Conservation (phyloP, 2,888 invertebrate genomes). For the Athrips mouffetella region DNA sequence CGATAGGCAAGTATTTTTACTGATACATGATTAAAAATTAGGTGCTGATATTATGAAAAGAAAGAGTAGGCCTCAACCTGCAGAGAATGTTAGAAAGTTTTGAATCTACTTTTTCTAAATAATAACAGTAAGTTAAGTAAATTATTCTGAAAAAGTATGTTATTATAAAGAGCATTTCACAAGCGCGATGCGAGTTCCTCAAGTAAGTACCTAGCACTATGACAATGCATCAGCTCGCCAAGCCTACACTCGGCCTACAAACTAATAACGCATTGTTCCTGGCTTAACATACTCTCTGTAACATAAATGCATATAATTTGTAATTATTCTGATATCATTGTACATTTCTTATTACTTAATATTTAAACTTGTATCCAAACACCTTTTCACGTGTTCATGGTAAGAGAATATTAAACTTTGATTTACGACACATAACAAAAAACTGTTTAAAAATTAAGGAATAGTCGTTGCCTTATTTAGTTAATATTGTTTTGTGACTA, state of each 20-base stretch:
- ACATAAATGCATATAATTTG: conserved; percentile 31
- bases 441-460: conserved; percentile 65
- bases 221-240: conserved; percentile 19
- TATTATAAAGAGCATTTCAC: conserved; percentile 2
- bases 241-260: conserved; percentile 5
- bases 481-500: conserved; percentile 75
- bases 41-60: conserved; percentile 41
- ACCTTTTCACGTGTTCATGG: conserved; percentile 58
- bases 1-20: conserved; percentile 43
- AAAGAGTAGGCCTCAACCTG: conserved; percentile 17
- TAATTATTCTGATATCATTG: conserved; percentile 38
- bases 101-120: conserved; percentile 8
- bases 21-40: conserved; percentile 34
- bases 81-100: conserved; percentile 5
- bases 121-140: conserved; percentile 13
- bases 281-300: conserved; percentile 26
- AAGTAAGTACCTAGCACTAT: conserved; percentile 15
- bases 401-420: conserved; percentile 43
- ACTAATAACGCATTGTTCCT: conserved; percentile 30
- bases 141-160: neutral
- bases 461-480: conserved; percentile 79
- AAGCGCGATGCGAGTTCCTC: conserved; percentile 13
- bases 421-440: conserved; percentile 47
- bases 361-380: conserved; percentile 40
- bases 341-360: conserved; percentile 40